Evolutionary conservation across 2,113 vertebrate genomes (phyloP).

Genomic region (Stegastes partitus): DNA sequence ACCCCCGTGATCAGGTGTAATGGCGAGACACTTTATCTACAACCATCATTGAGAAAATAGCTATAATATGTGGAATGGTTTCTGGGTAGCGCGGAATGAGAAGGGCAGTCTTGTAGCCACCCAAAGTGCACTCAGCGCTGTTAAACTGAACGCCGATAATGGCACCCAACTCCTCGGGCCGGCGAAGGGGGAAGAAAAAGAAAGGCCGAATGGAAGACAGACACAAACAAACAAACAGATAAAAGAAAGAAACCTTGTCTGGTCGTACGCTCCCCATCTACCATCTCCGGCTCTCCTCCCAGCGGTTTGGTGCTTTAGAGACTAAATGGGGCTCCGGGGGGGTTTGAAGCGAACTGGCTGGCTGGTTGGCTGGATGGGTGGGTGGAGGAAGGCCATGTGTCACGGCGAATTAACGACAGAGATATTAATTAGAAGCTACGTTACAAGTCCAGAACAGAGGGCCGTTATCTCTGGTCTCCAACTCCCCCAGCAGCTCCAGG

Average conservation of each 20-base stretch:
- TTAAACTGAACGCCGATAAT: slow-evolving; percentile 31
- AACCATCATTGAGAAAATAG: slow-evolving; percentile 59
- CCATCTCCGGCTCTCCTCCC: slow-evolving; percentile 17
- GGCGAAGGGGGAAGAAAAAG: background rate
- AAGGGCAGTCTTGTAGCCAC: background rate
- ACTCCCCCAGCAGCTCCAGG: slow-evolving; percentile 35
- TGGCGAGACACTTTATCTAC: slow-evolving; percentile 58
- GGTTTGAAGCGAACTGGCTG: slow-evolving; percentile 53
- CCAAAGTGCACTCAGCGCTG: slow-evolving; percentile 50
- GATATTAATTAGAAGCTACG: slow-evolving; percentile 83
- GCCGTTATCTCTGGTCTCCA: slow-evolving; percentile 67
- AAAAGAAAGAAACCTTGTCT: slow-evolving; percentile 12
- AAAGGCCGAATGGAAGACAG: background rate
- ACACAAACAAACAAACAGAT: slow-evolving; percentile 11
- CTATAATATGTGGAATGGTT: slow-evolving; percentile 50
- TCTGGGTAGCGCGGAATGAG: slow-evolving; percentile 36
- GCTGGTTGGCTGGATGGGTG: slow-evolving; percentile 52
- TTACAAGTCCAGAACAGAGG: slow-evolving; percentile 77
- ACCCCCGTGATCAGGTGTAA: slow-evolving; percentile 28
- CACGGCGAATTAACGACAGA: slow-evolving; percentile 78
- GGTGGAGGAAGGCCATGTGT: slow-evolving; percentile 69
- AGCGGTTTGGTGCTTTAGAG: slow-evolving; percentile 39
- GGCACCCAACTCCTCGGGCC: background rate
- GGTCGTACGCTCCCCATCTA: slow-evolving; percentile 24
- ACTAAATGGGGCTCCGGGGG: slow-evolving; percentile 50